phyloP scores from a whole-genome alignment of 2,113 vertebrate species.

The Cyprinodon brontotheroides region DNA sequence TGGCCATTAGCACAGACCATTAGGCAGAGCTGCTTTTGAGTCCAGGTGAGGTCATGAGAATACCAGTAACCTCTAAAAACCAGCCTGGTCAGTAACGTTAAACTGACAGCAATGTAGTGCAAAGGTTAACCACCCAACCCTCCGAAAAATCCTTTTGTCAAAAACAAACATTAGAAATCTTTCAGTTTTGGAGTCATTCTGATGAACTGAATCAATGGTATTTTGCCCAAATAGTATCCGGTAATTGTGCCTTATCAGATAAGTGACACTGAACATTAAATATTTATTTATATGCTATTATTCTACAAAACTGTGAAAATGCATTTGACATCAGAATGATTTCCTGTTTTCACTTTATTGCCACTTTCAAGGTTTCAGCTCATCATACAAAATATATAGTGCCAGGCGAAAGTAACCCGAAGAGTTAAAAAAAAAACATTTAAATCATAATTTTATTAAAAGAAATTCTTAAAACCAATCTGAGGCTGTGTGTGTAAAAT shows the following conservation, averaged over 20 bases:
- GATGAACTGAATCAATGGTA: conserved; percentile 12
- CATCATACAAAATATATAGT: not conserved
- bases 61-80: conserved; percentile 59
- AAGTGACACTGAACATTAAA: not conserved
- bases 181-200: conserved; percentile 36
- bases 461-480: no score
- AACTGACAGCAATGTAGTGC: conserved; percentile 56
- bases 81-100: conserved; percentile 58
- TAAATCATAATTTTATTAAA: no score
- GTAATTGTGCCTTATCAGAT: conserved; percentile 21
- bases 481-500: no score
- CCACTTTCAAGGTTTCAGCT: not conserved
- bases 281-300: conserved; percentile 2
- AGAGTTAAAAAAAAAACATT: no score
- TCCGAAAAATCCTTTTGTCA: conserved; percentile 55
- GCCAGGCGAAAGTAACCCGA: not conserved
- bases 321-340: not conserved
- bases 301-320: not conserved
- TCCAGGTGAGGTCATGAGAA: conserved; percentile 79
- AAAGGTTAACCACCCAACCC: conserved; percentile 51
- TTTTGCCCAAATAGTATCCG: conserved; percentile 19
- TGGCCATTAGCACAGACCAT: conserved; percentile 76
- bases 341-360: not conserved
- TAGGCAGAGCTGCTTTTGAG: conserved; percentile 69
- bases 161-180: conserved; percentile 56